Evolutionary conservation across 2,888 invertebrate species (phyloP), one percentile per base, ranked within the genome.

Genomic region (Xestia ashworthii): DNA sequence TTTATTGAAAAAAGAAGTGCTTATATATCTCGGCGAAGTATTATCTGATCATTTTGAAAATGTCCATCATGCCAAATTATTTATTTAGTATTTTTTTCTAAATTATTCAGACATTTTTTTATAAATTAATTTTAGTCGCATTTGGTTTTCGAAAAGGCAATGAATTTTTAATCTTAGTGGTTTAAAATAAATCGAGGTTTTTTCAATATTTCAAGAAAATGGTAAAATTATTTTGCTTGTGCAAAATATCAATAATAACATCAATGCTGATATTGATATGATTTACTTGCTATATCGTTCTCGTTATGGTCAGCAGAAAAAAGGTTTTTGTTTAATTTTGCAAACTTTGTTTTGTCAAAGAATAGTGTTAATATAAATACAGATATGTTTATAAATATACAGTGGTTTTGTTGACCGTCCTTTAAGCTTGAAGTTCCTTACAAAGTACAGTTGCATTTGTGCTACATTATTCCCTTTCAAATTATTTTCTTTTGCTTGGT

Each of bases 371-470:
- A 64, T 81, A 73, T 65, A 83, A 80, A 81, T 77, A 82, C 76
- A 74, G 76, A 78, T 67, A 69, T 64, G 71, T 71, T 82, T 67
- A 83, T 84, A 53, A 76, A 75, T 73, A 78, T 72, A 74, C 78
- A 53, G 71, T 86, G 73, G 85, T 87, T 92, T 87, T 83, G 83
- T 89, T 90, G 80, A 76, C 92, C 92, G 92, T 92, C 92, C 92
- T 88, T 69, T 5, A 72, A 74, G 82, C 82, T 85, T 87, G 83
- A 86, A 90, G 92, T 92, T 92, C 92, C 92, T 92, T 90, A n/a
- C n/a, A n/a, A n/a, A n/a, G 71, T 83, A 75, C 80, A 82, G 70
- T 81, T 84, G 65, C 78, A 78, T 83, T 76, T 75, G 65, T 71
- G 68, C 70, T 83, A 72, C 74, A 78, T 83, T 75, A 77, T 79